Evolutionary conservation across 2,888 invertebrate species (phyloP).

Genomic region (Chloromyia formosa): DNA sequence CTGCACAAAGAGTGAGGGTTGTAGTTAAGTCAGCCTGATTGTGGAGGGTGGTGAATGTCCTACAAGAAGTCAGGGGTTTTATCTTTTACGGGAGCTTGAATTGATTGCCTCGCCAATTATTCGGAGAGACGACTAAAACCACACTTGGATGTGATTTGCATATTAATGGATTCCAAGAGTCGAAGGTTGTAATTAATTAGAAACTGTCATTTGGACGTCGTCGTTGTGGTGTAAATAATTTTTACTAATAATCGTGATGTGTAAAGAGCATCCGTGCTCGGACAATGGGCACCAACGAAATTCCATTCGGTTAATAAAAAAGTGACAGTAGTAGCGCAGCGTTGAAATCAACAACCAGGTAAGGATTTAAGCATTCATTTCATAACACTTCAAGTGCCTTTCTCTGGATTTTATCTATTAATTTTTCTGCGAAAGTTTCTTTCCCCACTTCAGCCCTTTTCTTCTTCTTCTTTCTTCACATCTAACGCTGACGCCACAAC

Average conservation of each 20-base stretch:
- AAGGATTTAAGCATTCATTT: conserved; percentile 36
- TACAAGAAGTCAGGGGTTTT: background rate
- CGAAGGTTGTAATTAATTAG: background rate
- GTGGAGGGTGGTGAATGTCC: background rate
- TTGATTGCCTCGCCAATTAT: background rate
- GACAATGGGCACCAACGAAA: background rate
- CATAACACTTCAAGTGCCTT: conserved; percentile 45
- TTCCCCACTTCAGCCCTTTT: background rate
- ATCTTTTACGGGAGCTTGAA: background rate
- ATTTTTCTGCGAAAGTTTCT: conserved; percentile 30
- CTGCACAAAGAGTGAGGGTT: background rate
- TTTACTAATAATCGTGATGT: too few relatives aligned
- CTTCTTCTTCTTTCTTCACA: conserved; percentile 27
- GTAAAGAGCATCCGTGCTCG: background rate
- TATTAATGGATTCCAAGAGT: conserved; percentile 44
- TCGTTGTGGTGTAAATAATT: too few relatives aligned
- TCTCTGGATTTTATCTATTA: conserved; percentile 49
- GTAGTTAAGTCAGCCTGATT: background rate
- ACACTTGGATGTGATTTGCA: conserved; percentile 49
- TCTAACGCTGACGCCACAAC: background rate
- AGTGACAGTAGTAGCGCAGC: background rate
- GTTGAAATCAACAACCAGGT: background rate
- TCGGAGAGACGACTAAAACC: background rate
- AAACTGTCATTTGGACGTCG: too few relatives aligned
- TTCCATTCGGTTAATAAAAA: background rate